Percentiles rank a stretch among this genome's conserved stretches.
phyloP scores from a whole-genome alignment of 2,797 vertebrate genomes.

The Sardinella longiceps region DNA sequence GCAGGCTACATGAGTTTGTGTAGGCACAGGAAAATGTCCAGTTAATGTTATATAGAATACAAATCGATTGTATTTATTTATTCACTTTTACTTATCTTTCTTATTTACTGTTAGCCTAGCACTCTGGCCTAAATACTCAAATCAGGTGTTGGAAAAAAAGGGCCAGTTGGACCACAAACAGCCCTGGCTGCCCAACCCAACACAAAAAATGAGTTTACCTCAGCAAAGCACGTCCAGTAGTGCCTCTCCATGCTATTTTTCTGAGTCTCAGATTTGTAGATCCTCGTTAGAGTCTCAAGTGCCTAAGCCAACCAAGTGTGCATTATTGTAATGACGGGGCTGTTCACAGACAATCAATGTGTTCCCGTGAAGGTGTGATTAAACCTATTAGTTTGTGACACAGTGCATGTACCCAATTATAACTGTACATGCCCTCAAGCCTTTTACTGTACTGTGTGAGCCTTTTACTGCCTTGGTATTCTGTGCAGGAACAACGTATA shows the following conservation, averaged over 20 bases:
- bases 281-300: neutral
- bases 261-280: neutral
- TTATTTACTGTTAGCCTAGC: neutral
- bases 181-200: neutral
- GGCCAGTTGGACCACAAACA: neutral
- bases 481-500: neutral
- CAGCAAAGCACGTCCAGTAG: neutral
- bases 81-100: too few relatives aligned
- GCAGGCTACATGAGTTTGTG: too few relatives aligned
- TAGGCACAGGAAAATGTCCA: too few relatives aligned
- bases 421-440: neutral
- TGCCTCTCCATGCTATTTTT: neutral
- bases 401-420: conserved; percentile 15
- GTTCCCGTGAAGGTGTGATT: neutral
- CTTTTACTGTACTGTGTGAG: too few relatives aligned
- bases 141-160: neutral
- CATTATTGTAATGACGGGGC: neutral
- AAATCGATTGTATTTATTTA: too few relatives aligned
- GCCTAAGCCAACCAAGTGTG: neutral
- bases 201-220: neutral
- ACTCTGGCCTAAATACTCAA: neutral
- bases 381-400: conserved; percentile 7
- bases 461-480: too few relatives aligned
- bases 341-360: neutral
- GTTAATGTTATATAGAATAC: too few relatives aligned